Evolutionary conservation across 1,140 invertebrate genomes (phyloP), one percentile per base, ranked within the genome.

Genomic region (Carposina sasakii): DNA sequence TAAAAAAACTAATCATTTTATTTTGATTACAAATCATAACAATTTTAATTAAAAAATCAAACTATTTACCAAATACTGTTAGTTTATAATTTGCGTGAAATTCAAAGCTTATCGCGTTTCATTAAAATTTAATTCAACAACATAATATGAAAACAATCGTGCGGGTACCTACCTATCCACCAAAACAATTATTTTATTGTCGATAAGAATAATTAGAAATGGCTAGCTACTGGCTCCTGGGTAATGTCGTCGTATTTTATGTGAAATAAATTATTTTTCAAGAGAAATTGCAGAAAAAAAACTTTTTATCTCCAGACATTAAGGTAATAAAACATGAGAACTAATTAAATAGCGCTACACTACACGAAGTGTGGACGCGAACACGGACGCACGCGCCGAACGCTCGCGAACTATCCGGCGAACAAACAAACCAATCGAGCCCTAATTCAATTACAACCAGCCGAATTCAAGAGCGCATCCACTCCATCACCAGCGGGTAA

Each of bases 31-130:
- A 45, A 57, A 47, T 31, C 57, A 68, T 58, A 71, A 71, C 56
- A 64, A 69, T 71, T 77, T 72, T 77, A 76, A 79, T 78, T 79
- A 76, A 76, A 72, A 75, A 79, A 78, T 71, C 68, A 75, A 75
- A 68, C 54, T 76, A 77, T 79, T 82, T 82, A 77, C 65, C 58
- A 74, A 72, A 79, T 71, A 81, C 69, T 68, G 60, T 70, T 75
- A 70, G 68, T 59, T 76, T 79, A 65, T 73, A 73, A 76, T 75
- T 68, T 73, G 59, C 71, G 67, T 76, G 73, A 73, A 72, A 76
- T 76, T 71, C 59, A 68, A 69, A 63, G 45, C 65, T 79, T 77
- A 76, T 72, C 75, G 66, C 17, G 62, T 71, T 70, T 64, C 66
- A 72, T 76, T 75, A 70, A 70, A 73, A 67, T 63, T 71, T 70